Conservation (phyloP, 1,140 invertebrate species). For the Drosophila truncata region DNA sequence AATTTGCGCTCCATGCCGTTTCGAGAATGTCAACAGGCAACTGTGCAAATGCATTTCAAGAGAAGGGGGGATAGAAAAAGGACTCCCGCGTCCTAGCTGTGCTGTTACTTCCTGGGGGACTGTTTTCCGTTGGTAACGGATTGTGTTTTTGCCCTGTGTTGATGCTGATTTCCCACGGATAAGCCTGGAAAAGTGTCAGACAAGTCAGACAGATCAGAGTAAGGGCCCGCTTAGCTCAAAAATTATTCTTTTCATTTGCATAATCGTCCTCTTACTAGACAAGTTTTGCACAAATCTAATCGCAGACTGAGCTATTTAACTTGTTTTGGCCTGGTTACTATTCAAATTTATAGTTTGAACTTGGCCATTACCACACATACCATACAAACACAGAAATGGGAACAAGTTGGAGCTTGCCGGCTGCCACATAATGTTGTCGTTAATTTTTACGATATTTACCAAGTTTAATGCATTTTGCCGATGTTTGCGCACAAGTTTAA, state of each 20-base stretch:
- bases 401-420: constrained; percentile 29
- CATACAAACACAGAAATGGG: not conserved
- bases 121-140: constrained; percentile 25
- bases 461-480: constrained; percentile 79
- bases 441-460: constrained; percentile 82
- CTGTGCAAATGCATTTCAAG: constrained; percentile 63
- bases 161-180: constrained; percentile 41
- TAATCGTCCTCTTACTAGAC: constrained; percentile 39
- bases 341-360: constrained; percentile 61
- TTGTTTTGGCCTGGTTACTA: constrained; percentile 41
- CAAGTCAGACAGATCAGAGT: constrained; percentile 26
- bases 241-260: constrained; percentile 29
- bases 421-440: constrained; percentile 68
- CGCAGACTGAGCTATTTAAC: constrained; percentile 39
- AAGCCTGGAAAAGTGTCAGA: constrained; percentile 39
- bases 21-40: constrained; percentile 71
- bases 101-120: constrained; percentile 45
- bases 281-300: constrained; percentile 39
- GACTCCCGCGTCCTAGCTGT: not conserved
- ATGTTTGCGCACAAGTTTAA: constrained; percentile 75
- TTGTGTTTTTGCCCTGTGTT: constrained; percentile 14
- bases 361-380: constrained; percentile 15
- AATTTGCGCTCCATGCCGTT: constrained; percentile 56
- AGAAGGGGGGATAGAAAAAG: constrained; percentile 1
- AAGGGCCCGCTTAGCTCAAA: not conserved